A percentile compares a stretch with the other conserved stretches of the same genome.
phyloP scores from a whole-genome alignment of 2,888 invertebrate genomes.

The Gortyna flavago region DNA sequence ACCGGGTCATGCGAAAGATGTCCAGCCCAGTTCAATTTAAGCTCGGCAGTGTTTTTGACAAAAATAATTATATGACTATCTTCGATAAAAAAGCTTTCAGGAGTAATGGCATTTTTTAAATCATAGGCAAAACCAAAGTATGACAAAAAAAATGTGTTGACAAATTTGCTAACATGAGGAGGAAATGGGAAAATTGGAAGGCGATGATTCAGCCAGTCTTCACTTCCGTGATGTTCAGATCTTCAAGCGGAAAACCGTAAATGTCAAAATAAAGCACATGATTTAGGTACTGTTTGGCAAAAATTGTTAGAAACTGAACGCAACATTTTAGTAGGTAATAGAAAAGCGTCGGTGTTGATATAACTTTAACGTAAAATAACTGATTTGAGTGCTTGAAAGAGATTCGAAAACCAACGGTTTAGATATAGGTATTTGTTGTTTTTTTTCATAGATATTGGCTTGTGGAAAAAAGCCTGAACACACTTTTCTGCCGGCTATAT shows the following conservation, averaged over 20 bases:
- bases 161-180: background rate
- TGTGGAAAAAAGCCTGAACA: background rate
- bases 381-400: background rate
- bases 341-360: background rate
- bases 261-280: conserved; percentile 14
- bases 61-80: background rate
- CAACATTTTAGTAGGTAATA: background rate
- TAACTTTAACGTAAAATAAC: too few relatives aligned
- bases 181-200: conserved; percentile 31
- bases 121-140: background rate
- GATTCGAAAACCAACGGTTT: background rate
- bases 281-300: background rate
- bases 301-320: conserved; percentile 1
- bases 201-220: conserved; percentile 35
- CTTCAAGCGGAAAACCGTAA: conserved; percentile 4
- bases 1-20: background rate
- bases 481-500: background rate
- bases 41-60: background rate
- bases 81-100: background rate
- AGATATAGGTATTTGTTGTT: background rate
- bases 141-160: background rate
- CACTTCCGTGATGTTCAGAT: background rate
- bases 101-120: background rate
- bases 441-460: background rate
- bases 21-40: background rate